These are phyloP conservation scores for Penaeus vannamei DNA, from an alignment of 1,140 invertebrate genomes.

Conservation along the genomic window DNA sequence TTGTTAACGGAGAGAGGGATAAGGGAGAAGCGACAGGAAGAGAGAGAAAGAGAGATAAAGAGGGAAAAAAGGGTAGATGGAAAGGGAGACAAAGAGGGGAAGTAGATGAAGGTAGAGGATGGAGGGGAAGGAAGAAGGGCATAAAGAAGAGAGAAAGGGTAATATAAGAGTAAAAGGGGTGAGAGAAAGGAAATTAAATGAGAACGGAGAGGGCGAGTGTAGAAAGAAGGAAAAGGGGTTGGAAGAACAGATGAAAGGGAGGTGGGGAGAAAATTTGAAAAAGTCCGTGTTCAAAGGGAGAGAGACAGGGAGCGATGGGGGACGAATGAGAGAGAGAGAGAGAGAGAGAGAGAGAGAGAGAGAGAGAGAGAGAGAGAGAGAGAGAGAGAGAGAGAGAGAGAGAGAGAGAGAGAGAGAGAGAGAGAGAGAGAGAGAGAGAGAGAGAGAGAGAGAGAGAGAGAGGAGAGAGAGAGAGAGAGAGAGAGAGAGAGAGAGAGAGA, in stretches of 20 bases:
- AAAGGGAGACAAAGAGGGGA: neutral
- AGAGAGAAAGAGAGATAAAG: neutral
- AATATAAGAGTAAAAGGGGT: neutral
- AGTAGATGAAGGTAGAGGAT: neutral
- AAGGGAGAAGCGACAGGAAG: neutral
- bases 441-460: no score
- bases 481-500: no score
- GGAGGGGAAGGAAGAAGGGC: neutral
- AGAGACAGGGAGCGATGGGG: neutral
- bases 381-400: no score
- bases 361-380: no score
- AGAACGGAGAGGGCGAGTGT: neutral
- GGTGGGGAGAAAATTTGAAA: slow-evolving; percentile 11
- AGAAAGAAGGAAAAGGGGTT: neutral
- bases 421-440: no score
- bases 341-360: no score
- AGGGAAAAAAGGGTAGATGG: neutral
- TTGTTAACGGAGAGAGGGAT: neutral
- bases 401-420: no score
- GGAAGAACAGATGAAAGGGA: slow-evolving; percentile 4
- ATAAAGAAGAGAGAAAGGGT: neutral
- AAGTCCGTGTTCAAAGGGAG: neutral
- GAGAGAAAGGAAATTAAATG: slow-evolving; percentile 10
- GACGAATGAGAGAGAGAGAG: neutral
- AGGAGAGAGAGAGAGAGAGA: no score